phyloP scores from a whole-genome alignment of 2,888 invertebrate species.

The Azorinus chamasolen region DNA sequence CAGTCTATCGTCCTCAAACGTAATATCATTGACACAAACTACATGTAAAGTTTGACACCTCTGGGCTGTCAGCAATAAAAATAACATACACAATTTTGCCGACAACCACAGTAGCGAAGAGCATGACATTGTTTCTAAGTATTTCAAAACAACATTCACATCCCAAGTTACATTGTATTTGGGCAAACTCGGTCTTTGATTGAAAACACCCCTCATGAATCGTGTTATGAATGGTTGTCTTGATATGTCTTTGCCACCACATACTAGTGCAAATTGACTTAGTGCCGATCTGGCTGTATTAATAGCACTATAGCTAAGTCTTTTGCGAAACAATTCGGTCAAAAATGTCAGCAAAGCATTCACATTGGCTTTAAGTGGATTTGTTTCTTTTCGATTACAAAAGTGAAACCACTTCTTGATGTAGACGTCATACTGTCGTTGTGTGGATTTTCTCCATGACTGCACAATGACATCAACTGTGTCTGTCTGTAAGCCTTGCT shows the following conservation, averaged over 20 bases:
- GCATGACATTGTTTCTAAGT: not conserved
- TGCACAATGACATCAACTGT: conserved; percentile 17
- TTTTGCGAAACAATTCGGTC: conserved; percentile 7
- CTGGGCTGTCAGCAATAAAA: not conserved
- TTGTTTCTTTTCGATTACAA: conserved; percentile 3
- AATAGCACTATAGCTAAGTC: conserved; percentile 15
- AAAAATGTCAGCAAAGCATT: conserved; percentile 15
- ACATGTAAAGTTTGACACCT: too few relatives aligned
- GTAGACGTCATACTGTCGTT: conserved; percentile 12
- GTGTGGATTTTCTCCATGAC: conserved; percentile 26
- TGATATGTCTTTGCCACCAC: not conserved
- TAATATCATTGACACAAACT: not conserved
- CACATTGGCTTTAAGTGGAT: conserved; percentile 8
- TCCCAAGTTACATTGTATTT: conserved; percentile 9
- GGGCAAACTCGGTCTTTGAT: not conserved
- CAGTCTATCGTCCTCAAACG: not conserved
- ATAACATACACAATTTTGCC: conserved; percentile 2
- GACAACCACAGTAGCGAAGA: not conserved
- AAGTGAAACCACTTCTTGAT: conserved; percentile 21
- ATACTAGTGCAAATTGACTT: conserved; percentile 18
- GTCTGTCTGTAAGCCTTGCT: not conserved
- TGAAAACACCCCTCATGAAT: conserved; percentile 6
- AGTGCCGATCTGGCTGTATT: not conserved
- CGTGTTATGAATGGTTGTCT: not conserved
- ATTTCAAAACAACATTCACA: not conserved